Base-by-base conservation (phyloP, 2,888 invertebrate genomes). In the Hemicrepidius hirtus region DNA sequence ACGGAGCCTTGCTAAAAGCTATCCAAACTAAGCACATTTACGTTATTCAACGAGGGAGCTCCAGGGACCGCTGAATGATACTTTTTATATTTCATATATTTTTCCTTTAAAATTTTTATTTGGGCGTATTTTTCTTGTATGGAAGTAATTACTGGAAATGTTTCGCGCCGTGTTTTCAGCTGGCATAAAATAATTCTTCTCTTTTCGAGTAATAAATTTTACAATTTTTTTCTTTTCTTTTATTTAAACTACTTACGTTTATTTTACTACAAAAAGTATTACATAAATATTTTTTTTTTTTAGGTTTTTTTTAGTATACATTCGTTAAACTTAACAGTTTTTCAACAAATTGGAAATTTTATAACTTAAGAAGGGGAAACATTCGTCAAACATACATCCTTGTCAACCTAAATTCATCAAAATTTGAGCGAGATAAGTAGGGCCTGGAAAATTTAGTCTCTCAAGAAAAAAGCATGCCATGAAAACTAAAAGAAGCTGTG, bases 21-120 rank as follows among this genome's bases (percentile, higher is more conserved):
- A 75, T 76, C 77, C 73, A 76, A 76, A 69, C 75, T 75, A 76
- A 75, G 75, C 75, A 77, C 77, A 77, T 76, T 76, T 77, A 65
- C 75, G 65, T 76, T 74, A 77, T 77, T 75, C 77, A 68, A 68
- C 68, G 68, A 69, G 72, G 37, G 67, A 70, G 41, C 73, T 70
- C 70, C 44, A 32, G 70, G 73, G 73, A 70, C 57, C 68, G 60
- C 46, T 74, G 67, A 70, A 70, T 66, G 73, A 74, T 66, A 66
- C 70, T 70, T 74, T 73, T 73, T 68, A 72, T 72, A 72, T 72
- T 68, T 72, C 64, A 68, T 57, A 67, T 68, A 72, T 72, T 64
- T 72, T 63, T 32, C 60, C 62, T 72, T 68, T 67, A 49, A 63
- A 67, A 57, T 63, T 63, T 70, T 72, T 72, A 67, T 68, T 63